These are phyloP conservation scores for Tenthredo livida DNA, from an alignment of 2,888 invertebrate genomes.

Conservation along the genomic window DNA sequence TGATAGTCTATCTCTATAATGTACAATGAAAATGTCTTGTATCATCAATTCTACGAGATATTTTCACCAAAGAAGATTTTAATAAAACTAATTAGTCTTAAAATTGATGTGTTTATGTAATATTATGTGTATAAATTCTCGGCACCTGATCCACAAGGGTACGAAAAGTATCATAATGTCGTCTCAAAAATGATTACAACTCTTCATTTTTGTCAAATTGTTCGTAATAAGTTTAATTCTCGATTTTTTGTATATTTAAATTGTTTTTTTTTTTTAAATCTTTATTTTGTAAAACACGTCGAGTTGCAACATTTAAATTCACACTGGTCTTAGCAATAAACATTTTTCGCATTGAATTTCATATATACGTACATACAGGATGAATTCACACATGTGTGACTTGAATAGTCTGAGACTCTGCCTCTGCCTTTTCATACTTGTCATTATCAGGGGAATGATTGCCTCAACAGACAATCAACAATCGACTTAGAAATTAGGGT, in stretches of 20 bases:
- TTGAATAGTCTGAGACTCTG: too few relatives aligned
- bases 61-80: neutral
- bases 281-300: conserved; percentile 16
- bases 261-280: neutral
- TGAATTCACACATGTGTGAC: too few relatives aligned
- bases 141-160: neutral
- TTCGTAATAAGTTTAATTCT: neutral
- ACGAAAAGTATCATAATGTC: too few relatives aligned
- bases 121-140: neutral
- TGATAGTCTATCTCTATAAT: neutral
- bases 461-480: too few relatives aligned
- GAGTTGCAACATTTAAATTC: conserved; percentile 18
- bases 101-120: neutral
- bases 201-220: too few relatives aligned
- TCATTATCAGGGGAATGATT: too few relatives aligned
- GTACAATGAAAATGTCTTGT: neutral
- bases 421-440: too few relatives aligned
- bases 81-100: neutral
- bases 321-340: neutral
- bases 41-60: neutral
- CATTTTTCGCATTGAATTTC: neutral
- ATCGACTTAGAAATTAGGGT: too few relatives aligned
- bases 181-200: too few relatives aligned
- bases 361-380: neutral
- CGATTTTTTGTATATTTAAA: neutral